These are phyloP conservation scores for Eustalomyia histrio DNA, from an alignment of 2,888 invertebrate species.

Conservation along the genomic window DNA sequence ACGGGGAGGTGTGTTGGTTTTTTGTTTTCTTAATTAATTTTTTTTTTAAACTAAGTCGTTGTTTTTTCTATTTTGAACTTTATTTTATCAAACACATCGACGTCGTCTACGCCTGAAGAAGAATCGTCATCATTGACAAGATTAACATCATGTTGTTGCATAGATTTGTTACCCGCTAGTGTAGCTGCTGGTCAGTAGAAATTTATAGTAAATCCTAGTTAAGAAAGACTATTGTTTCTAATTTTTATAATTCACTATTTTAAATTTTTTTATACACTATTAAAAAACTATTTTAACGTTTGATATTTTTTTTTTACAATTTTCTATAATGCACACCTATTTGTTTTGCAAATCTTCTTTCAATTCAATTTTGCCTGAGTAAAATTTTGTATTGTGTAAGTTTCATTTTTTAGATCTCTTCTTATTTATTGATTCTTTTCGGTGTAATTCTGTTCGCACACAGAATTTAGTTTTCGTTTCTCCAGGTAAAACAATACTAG, in stretches of 20 bases:
- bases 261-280: too few species aligned
- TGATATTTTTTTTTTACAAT: background rate
- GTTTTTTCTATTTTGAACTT: background rate
- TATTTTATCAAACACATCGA: slow-evolving; percentile 23
- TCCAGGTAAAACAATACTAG: slow-evolving; percentile 13
- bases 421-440: background rate
- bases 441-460: slow-evolving; percentile 10
- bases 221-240: background rate
- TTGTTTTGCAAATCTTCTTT: slow-evolving; percentile 24
- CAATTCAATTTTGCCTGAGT: background rate
- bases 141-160: slow-evolving; percentile 51
- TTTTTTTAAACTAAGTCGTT: background rate
- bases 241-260: slow-evolving; percentile 3
- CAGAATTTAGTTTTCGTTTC: background rate
- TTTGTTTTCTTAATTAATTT: background rate
- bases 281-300: too few species aligned
- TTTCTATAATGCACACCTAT: background rate
- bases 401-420: slow-evolving; percentile 5
- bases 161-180: slow-evolving; percentile 49
- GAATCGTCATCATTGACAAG: slow-evolving; percentile 4
- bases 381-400: background rate
- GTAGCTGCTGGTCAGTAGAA: slow-evolving; percentile 50
- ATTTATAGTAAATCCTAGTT: background rate
- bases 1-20: slow-evolving; percentile 18
- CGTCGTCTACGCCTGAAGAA: slow-evolving; percentile 31